A percentile compares a stretch with the other conserved stretches of the same genome.
These are phyloP conservation scores for Myotis lucifugus DNA, from an alignment of 2,113 vertebrate species.

Conservation along the genomic window DNA sequence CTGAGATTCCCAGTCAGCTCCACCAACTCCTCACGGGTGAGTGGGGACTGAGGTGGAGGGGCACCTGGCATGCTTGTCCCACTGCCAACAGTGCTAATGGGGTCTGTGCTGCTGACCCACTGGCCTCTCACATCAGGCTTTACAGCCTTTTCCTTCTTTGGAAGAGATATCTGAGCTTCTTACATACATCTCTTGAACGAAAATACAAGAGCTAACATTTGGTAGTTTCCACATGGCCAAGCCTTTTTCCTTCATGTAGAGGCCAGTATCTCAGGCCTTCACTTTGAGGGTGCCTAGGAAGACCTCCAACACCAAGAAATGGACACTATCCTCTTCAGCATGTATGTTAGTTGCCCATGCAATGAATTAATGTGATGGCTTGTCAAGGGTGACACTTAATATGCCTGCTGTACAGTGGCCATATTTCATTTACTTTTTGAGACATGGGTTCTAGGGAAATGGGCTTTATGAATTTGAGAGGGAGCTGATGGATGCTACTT, in stretches of 20 bases:
- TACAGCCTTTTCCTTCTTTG: neutral
- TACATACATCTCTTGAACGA: slow-evolving; percentile 17
- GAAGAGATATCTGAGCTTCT: neutral
- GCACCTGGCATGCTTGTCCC: neutral
- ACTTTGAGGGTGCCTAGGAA: neutral
- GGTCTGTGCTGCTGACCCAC: neutral
- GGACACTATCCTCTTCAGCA: neutral
- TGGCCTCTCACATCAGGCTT: neutral
- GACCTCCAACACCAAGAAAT: neutral
- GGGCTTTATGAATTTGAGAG: neutral
- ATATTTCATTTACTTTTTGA: slow-evolving; percentile 60
- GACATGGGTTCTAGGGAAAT: neutral
- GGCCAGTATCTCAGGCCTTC: neutral
- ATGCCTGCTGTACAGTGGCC: slow-evolving; percentile 24
- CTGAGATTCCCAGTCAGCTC: neutral
- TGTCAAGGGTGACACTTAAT: slow-evolving; percentile 53
- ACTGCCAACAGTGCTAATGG: accelerated
- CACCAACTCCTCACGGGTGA: neutral
- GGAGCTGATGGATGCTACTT: neutral
- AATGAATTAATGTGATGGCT: slow-evolving; percentile 35
- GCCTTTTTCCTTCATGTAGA: neutral
- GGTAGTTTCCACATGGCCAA: neutral
- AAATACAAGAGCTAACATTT: neutral
- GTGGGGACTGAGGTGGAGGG: accelerated
- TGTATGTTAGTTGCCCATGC: neutral